A percentile compares a stretch with the other conserved stretches of the same genome.
phyloP scores from a whole-genome alignment of 2,113 vertebrate genomes.

The Gasterosteus nipponicus region DNA sequence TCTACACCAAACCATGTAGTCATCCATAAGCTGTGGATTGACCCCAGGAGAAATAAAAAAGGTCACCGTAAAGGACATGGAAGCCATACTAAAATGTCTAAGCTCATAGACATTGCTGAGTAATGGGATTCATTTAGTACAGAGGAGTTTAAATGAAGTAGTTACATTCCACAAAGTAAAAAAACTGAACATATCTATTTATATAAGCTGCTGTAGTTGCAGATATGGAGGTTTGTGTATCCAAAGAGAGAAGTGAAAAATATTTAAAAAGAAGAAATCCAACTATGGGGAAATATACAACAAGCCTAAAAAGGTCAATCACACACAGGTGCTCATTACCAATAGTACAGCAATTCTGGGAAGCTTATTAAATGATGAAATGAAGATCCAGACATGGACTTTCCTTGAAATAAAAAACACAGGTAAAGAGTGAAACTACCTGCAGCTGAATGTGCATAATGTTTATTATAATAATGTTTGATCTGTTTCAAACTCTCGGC shows the following conservation, averaged over 20 bases:
- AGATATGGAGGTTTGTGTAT: neutral
- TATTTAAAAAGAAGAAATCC: neutral
- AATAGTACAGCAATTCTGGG: neutral
- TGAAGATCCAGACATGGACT: neutral
- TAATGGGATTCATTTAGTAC: conserved; percentile 25
- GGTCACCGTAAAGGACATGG: conserved; percentile 89
- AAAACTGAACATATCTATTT: neutral
- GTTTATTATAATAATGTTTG: too few species aligned
- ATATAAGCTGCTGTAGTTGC: neutral
- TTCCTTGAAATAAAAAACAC: conserved; percentile 6
- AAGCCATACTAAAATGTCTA: conserved; percentile 91
- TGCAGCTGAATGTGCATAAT: neutral
- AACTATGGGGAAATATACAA: neutral
- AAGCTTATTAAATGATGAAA: conserved; percentile 2
- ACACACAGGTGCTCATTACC: neutral
- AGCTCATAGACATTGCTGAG: conserved; percentile 78
- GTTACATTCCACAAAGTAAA: conserved; percentile 4
- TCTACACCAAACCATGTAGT: conserved; percentile 90
- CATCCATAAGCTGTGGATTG: conserved; percentile 96
- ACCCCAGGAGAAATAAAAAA: conserved; percentile 92
- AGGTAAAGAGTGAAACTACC: conserved; percentile 36
- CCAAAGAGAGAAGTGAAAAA: neutral
- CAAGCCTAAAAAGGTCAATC: conserved; percentile 1
- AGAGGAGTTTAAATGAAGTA: neutral
- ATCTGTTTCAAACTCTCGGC: too few species aligned